Evolutionary conservation across 2,113 vertebrate species (phyloP), one percentile per base, ranked within the genome.

Genomic region (Girardinichthys multiradiatus): DNA sequence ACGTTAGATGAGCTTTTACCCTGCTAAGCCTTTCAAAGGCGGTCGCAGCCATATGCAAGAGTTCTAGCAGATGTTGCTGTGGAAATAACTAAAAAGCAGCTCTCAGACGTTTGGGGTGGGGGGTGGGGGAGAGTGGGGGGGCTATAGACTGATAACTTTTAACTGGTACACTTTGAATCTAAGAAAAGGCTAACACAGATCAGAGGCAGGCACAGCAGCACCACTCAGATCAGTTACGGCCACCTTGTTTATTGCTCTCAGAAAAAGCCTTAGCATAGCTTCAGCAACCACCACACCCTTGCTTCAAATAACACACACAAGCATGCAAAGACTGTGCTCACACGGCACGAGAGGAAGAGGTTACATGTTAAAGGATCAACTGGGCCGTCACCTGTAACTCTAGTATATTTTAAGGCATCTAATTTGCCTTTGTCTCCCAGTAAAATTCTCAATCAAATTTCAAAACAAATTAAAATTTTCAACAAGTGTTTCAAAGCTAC

Each of bases 41-140:
- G 85, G 81, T 79, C 72, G 68, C 74, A 67, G 80, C 74, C 72
- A 86, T 76, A 68, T 80, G 78, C 81, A 75, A 91, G 85, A 85
- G 83, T 82, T 90, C 74, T 70, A 90, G 68, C 90, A 93, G 88
- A 92, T 92, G 89, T 83, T 84, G 87, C 42, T 65, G 83, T 72
- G 62, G 30, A 57, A 60, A 57, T 27, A 86, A 72, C 77, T 83
- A 76, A 86, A 88, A 70, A 83, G 74, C 77, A 85, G 79, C 64
- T 86, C 69, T 82, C 54, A 68, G 37, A 81, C 85, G 57, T 80
- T 73, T 87, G 61, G 67, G n/a, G n/a, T n/a, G n/a, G n/a, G n/a
- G n/a, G n/a, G n/a, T n/a, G n/a, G n/a, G n/a, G n/a, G n/a, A n/a
- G n/a, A n/a, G n/a, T n/a, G n/a, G n/a, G n/a, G n/a, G 74, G 68